Base-by-base conservation (phyloP, 2,888 invertebrate genomes). In the Eubasilissa splendida region DNA sequence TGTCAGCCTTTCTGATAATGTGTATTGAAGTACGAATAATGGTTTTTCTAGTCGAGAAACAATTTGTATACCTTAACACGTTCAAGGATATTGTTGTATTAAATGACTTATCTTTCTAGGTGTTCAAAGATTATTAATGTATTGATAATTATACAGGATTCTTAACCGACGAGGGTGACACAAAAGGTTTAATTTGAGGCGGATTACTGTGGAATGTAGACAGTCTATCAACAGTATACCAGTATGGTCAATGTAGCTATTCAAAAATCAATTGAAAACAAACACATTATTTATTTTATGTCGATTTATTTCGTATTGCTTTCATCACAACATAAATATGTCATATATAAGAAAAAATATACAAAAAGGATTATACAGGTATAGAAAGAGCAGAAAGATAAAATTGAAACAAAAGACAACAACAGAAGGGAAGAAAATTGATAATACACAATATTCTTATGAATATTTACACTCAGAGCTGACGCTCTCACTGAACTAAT, bases 381-480 rank as follows among this genome's bases (percentile, higher is more conserved):
- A 58, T n/a, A 58, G 4, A 58, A 58, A 8, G n/a, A 58, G 58
- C 4, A 8, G 12, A 4, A 58, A 9, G 14, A 58, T 2, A 10
- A 60, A 22, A 60, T 60, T 22, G 1, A n/a, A 22, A 60, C 1
- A 22, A 60, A 4, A 22, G 59, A 12, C 5, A n/a, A 12, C 52
- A 76, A 22, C 22, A 56, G 14, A 7, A 54, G n/a, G 42, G 14
- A 52, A 78, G 8, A 74, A 5, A 63, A 31, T 63, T 31, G 7
- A 73, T 59, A 63, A 59, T 50, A 59, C 22, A 75, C 50, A 75
- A 77, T 70, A 71, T 71, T 73, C 63, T 73, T 65, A 52, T 50
- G 73, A 79, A 53, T 79, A 79, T 79, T 73, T 79, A 79, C 79
- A 79, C 42, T 50, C 52, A 52, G 76, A 76, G 76, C 76, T 63